These are phyloP conservation scores for Ochlodes sylvanus DNA, from an alignment of 2,888 invertebrate species.

Conservation along the genomic window DNA sequence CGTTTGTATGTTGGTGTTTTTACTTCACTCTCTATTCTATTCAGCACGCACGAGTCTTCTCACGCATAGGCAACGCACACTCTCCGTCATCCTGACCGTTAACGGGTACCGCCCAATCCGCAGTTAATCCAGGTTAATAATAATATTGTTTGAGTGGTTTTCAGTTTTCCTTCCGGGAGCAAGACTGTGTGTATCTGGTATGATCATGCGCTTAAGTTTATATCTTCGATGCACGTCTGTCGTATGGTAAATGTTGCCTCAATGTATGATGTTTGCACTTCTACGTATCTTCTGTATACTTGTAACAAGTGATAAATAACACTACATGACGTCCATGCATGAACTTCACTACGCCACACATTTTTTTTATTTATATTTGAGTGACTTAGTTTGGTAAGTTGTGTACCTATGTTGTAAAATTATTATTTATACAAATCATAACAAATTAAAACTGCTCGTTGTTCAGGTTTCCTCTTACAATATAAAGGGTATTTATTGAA, in stretches of 20 bases:
- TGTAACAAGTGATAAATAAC: conserved; percentile 53
- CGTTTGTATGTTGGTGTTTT: conserved; percentile 74
- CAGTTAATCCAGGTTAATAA: conserved; percentile 20
- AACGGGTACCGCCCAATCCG: conserved; percentile 50
- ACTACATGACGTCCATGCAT: conserved; percentile 68
- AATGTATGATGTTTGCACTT: conserved; percentile 71
- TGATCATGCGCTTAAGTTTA: conserved; percentile 45
- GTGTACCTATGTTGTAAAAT: background rate
- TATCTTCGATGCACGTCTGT: conserved; percentile 66
- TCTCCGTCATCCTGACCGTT: conserved; percentile 59
- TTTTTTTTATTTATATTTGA: conserved; percentile 32
- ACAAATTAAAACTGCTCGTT: background rate
- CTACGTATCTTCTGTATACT: conserved; percentile 48
- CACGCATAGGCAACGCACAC: conserved; percentile 75
- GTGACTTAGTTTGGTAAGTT: conserved; percentile 5
- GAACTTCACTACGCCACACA: conserved; percentile 53
- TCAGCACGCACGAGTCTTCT: conserved; percentile 81
- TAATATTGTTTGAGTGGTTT: conserved; percentile 37
- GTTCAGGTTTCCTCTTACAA: no score
- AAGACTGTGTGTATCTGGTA: conserved; percentile 40
- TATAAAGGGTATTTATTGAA: no score
- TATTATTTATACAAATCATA: background rate
- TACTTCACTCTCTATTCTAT: conserved; percentile 73
- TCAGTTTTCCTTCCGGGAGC: conserved; percentile 37
- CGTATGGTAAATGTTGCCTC: conserved; percentile 76